Base-by-base conservation (phyloP, 2,113 vertebrate species). In the Gallinago paraguaiae region DNA sequence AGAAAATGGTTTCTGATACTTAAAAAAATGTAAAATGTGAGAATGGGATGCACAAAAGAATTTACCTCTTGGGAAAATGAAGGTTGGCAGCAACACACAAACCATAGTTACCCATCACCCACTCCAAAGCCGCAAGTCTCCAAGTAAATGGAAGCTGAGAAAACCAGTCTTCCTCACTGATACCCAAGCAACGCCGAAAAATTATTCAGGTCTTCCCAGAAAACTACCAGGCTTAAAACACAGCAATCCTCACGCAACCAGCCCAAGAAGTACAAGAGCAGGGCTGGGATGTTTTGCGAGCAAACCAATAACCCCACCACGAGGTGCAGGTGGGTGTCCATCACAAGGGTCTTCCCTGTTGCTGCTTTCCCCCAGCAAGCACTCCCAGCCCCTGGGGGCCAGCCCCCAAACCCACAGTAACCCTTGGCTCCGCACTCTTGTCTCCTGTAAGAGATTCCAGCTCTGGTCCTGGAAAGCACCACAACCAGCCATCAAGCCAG, bases 281-380 rank as follows among this genome's bases (percentile, higher is more conserved):
- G 37, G 41, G 43, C 37, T 50, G 63, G 17, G 14, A 64, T 10
- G 11, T 67, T 88, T 83, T 54, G 54, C 69, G 75, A 68, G 46
- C 8, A 64, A 90, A 77, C 2, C 0, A 2, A 23, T 27, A 25
- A 20, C 7, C 4, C 18, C 35, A 63, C 14, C 1, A 0, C 46
- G 41, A 77, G 0, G 0, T 9, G 37, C 28, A 69, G 45, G 18
- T 25, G 25, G 13, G 17, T 61, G 22, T 25, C 6, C 14, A 2
- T 28, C 48, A 33, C 57, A 57, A 51, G 50, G 35, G 13, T 20
- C 23, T 51, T 65, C 72, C 46, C 37, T 71, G 0, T 30, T 33
- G 8, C 41, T 79, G 54, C 35, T 61, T 37, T 61, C 31, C 24
- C 60, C 33, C 10, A 10, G 13, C 31, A 45, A 65, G 18, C 30